These are phyloP conservation scores for Anser cygnoides DNA, from an alignment of 2,113 vertebrate genomes.

Conservation along the genomic window DNA sequence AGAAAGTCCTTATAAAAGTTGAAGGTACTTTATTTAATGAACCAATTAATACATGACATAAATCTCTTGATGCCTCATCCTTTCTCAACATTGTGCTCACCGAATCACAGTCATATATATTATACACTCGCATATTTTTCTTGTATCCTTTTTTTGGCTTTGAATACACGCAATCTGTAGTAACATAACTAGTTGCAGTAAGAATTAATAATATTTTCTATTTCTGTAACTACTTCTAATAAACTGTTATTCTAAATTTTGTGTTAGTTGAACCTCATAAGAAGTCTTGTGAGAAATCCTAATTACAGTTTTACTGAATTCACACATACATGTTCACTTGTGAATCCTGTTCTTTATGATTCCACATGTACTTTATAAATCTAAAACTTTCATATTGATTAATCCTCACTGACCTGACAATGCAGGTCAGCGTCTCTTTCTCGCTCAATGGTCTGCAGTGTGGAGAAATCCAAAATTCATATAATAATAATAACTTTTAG, in stretches of 20 bases:
- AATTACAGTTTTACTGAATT: background rate
- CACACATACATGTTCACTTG: background rate
- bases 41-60: background rate
- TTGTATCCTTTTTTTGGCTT: background rate
- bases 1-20: background rate
- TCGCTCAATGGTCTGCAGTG: background rate
- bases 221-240: background rate
- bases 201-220: background rate
- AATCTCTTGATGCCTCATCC: background rate
- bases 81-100: background rate
- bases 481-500: background rate
- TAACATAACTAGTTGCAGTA: background rate
- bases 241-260: background rate
- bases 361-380: background rate
- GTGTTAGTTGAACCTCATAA: background rate
- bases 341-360: background rate
- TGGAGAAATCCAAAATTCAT: background rate
- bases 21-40: background rate
- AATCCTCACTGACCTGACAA: background rate
- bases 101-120: accelerated
- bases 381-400: background rate
- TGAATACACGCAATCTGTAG: background rate
- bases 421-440: background rate
- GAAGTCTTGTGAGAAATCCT: background rate
- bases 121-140: background rate